Evolutionary conservation across 2,113 vertebrate species (phyloP).

Genomic region (Sarotherodon lohbergeri): DNA sequence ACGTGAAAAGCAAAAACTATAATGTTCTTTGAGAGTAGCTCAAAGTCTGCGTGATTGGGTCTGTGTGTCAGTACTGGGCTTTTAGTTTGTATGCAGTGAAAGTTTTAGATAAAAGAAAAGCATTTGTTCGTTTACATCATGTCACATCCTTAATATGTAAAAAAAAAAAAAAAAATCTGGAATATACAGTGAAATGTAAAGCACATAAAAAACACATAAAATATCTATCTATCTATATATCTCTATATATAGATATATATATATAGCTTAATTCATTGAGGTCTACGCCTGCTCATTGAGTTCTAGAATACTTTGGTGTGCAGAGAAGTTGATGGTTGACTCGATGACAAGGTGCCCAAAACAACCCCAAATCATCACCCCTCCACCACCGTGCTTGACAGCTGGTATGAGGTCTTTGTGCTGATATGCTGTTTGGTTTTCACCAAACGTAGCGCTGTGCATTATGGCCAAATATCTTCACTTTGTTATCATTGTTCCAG

Average conservation of each 20-base stretch:
- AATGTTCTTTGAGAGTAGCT: neutral
- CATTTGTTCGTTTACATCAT: neutral
- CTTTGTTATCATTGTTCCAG: neutral
- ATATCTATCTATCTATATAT: neutral
- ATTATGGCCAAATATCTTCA: neutral
- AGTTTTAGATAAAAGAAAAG: neutral
- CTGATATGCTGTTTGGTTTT: neutral
- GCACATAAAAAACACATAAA: neutral
- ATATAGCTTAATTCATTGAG: neutral
- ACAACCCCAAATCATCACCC: neutral
- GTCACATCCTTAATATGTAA: neutral
- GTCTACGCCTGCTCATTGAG: neutral
- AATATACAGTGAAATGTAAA: neutral
- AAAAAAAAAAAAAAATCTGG: neutral
- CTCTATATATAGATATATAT: too few relatives aligned
- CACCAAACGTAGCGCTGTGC: neutral
- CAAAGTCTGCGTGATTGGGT: neutral
- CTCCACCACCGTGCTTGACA: neutral
- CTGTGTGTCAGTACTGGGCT: neutral
- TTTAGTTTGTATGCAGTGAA: neutral
- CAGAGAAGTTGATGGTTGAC: neutral
- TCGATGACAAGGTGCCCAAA: neutral
- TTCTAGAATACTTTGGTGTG: neutral
- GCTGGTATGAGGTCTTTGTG: neutral
- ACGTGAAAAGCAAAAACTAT: neutral